Percentiles rank a stretch among this genome's conserved stretches.
phyloP scores from a whole-genome alignment of 2,888 invertebrate species.

The Leptinotarsa peninsularis region DNA sequence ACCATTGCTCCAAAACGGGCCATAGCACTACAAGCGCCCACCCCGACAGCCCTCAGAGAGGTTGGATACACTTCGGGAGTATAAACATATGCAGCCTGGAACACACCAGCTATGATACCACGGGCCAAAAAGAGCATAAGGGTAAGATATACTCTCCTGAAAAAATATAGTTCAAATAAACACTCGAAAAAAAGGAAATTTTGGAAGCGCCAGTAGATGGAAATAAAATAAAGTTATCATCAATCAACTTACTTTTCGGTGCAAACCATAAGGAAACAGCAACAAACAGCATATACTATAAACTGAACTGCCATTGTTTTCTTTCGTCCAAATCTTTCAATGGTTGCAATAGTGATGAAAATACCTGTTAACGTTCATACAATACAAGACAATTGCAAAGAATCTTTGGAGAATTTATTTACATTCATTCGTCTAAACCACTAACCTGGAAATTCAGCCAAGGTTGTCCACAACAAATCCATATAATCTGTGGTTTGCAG shows the following conservation, averaged over 20 bases:
- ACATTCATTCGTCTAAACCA: background rate
- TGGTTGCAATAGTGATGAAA: conserved; percentile 88
- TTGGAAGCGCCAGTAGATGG: no score
- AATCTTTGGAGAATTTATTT: background rate
- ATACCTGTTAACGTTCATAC: conserved; percentile 72
- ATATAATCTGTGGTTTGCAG: conserved; percentile 89
- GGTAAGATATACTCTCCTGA: conserved; percentile 81
- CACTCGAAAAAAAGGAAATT: background rate
- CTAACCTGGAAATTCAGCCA: conserved; percentile 92
- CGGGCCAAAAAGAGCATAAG: conserved; percentile 88
- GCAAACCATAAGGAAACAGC: conserved; percentile 80
- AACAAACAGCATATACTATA: conserved; percentile 82
- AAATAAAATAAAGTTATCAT: no score
- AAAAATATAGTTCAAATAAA: conserved; percentile 26
- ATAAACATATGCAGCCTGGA: conserved; percentile 95
- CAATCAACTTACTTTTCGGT: conserved; percentile 73
- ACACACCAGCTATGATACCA: conserved; percentile 92
- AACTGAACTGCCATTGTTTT: conserved; percentile 95
- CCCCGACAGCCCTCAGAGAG: conserved; percentile 86
- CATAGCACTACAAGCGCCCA: conserved; percentile 93
- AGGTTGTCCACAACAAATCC: conserved; percentile 92
- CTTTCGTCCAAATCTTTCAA: conserved; percentile 90
- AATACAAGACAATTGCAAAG: conserved; percentile 17
- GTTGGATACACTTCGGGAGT: conserved; percentile 96
- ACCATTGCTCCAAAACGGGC: conserved; percentile 93